Conservation (phyloP, 2,797 vertebrate species). For the Hippopotamyrus pictus region DNA sequence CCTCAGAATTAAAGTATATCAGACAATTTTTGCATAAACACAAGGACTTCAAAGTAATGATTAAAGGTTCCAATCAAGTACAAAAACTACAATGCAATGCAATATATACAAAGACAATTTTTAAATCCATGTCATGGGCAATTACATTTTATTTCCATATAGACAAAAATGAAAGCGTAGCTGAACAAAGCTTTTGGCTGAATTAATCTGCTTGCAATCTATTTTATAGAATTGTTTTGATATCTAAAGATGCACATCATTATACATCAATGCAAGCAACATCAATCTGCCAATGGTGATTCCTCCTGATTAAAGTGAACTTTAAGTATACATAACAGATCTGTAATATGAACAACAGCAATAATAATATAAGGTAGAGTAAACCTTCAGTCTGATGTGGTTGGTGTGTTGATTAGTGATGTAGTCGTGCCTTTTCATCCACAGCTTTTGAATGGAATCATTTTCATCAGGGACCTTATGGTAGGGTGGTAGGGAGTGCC, state of each 20-base stretch:
- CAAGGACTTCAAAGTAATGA: background rate
- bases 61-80: background rate
- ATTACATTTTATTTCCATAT: background rate
- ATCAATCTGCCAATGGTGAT: background rate
- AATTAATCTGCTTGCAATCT: background rate
- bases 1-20: background rate
- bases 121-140: background rate
- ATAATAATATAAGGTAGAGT: background rate
- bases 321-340: background rate
- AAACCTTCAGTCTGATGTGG: background rate
- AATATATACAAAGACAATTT: background rate
- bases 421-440: background rate
- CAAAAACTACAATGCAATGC: background rate
- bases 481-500: background rate
- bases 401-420: background rate
- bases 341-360: background rate
- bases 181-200: background rate
- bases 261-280: background rate
- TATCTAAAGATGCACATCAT: background rate
- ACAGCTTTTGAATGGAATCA: background rate
- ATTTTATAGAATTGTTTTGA: constrained; percentile 2
- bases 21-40: background rate
- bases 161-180: background rate
- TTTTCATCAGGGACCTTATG: background rate
- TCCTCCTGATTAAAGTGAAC: background rate